Conservation (phyloP, 2,113 vertebrate species). For the Crypturellus undulatus region DNA sequence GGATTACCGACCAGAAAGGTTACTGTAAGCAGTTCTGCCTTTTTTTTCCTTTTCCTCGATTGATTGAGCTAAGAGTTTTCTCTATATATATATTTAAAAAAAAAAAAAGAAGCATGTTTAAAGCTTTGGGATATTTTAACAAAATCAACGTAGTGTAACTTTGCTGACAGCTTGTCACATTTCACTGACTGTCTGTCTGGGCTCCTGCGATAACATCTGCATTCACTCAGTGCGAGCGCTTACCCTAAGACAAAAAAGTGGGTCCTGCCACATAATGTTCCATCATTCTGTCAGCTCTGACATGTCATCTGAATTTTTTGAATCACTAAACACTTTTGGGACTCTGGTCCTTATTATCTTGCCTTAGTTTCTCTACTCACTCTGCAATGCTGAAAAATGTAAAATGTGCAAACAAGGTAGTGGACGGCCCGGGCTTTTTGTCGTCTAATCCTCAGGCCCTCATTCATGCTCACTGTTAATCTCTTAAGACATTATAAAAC, state of each 20-base stretch:
- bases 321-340: conserved; percentile 90
- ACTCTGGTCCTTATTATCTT: conserved; percentile 89
- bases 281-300: conserved; percentile 88
- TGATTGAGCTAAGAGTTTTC: conserved; percentile 52
- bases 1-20: background rate
- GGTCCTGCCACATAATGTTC: conserved; percentile 86
- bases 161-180: conserved; percentile 88
- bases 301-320: conserved; percentile 89
- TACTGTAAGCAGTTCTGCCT: conserved; percentile 14
- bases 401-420: conserved; percentile 88
- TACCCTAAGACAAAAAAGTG: conserved; percentile 88
- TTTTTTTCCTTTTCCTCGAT: background rate
- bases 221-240: conserved; percentile 93
- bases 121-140: conserved; percentile 84
- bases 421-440: conserved; percentile 81
- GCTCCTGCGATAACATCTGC: conserved; percentile 93
- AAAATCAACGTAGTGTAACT: conserved; percentile 85
- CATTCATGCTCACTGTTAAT: conserved; percentile 91
- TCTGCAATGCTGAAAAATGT: conserved; percentile 82
- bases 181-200: conserved; percentile 87
- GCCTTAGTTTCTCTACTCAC: conserved; percentile 80
- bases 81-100: background rate
- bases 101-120: conserved; percentile 18
- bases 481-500: conserved; percentile 90
- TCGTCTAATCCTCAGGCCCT: conserved; percentile 85